phyloP scores from a whole-genome alignment of 2,888 invertebrate species.

The Rosalia funebris region DNA sequence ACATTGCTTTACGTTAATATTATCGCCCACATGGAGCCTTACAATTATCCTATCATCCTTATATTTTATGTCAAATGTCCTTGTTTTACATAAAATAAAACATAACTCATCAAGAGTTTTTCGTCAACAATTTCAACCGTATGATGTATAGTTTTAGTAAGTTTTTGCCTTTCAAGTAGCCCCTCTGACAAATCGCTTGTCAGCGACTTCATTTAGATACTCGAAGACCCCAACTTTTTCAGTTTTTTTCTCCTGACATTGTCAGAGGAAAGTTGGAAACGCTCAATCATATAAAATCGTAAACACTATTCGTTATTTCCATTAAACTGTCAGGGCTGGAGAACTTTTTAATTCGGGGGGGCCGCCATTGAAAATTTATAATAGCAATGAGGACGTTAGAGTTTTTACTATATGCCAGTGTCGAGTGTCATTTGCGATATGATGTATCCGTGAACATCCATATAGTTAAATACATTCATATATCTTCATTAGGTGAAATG shows the following conservation, averaged over 20 bases:
- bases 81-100: too few relatives aligned
- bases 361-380: neutral
- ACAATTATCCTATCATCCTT: too few relatives aligned
- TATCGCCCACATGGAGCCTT: too few relatives aligned
- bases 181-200: neutral
- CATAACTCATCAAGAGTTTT: too few relatives aligned
- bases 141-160: neutral
- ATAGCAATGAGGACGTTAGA: neutral
- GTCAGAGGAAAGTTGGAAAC: neutral
- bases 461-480: neutral
- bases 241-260: neutral
- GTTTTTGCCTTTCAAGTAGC: neutral
- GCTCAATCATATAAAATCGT: constrained; percentile 1
- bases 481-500: neutral
- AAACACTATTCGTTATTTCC: neutral
- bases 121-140: too few relatives aligned
- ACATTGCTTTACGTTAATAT: too few relatives aligned
- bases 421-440: neutral
- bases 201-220: neutral
- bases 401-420: neutral
- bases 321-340: neutral
- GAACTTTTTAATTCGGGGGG: neutral
- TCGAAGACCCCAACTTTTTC: neutral
- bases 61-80: too few relatives aligned
- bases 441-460: neutral